Percentiles rank a stretch among this genome's conserved stretches.
Conservation (phyloP, 2,888 invertebrate species). For the Microctonus hyperodae region DNA sequence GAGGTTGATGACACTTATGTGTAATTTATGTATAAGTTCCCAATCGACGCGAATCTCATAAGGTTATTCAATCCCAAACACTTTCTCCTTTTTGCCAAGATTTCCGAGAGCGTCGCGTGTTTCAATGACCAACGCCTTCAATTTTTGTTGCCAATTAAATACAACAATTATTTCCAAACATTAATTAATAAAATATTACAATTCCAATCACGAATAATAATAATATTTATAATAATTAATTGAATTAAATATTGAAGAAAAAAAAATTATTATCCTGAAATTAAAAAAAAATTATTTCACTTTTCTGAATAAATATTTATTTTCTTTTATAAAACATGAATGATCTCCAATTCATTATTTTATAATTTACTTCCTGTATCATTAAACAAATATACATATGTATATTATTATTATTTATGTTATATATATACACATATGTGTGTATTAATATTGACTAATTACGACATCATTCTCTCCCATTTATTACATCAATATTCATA, state of each 20-base stretch:
- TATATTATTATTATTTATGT: no score
- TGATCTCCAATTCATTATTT: constrained; percentile 31
- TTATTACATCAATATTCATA: neutral
- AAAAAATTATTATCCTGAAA: neutral
- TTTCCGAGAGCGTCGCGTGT: constrained; percentile 25
- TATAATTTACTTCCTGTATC: constrained; percentile 36
- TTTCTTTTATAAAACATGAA: neutral
- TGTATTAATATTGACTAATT: constrained; percentile 36
- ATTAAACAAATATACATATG: constrained; percentile 37
- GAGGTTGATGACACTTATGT: constrained; percentile 8
- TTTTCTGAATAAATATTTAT: neutral
- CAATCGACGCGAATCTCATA: neutral
- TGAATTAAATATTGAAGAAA: neutral
- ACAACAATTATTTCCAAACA: neutral
- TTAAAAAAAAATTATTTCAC: neutral
- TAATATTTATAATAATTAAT: no score
- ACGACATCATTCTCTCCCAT: constrained; percentile 30
- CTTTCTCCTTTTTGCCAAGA: constrained; percentile 33
- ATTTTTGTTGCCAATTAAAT: neutral
- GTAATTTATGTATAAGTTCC: neutral
- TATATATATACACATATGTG: no score
- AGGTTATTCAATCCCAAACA: constrained; percentile 15
- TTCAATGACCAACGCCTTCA: constrained; percentile 15
- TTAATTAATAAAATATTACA: no score
- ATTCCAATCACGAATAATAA: no score